phyloP scores from a whole-genome alignment of 2,888 invertebrate species.

The Aspidapion aeneum region DNA sequence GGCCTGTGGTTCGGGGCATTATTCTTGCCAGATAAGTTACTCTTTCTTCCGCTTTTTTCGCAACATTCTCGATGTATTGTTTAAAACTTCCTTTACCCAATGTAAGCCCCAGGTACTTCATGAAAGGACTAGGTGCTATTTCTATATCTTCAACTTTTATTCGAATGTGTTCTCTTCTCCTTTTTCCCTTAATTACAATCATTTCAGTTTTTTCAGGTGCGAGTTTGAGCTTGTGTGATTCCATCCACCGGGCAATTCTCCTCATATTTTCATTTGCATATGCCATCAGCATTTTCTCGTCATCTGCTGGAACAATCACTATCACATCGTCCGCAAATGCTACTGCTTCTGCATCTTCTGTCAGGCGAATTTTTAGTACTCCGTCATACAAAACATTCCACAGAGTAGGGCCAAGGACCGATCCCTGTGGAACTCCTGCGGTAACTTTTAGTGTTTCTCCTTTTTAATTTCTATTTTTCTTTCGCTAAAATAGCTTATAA shows the following conservation, averaged over 20 bases:
- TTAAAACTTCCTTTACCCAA: neutral
- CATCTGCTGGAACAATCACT: neutral
- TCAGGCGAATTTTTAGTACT: too few species aligned
- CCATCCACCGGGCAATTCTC: too few species aligned
- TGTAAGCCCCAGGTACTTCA: neutral
- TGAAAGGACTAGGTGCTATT: neutral
- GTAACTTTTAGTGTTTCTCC: too few species aligned
- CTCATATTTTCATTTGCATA: neutral
- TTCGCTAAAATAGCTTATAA: too few species aligned
- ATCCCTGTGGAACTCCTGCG: too few species aligned
- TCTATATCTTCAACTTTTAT: neutral
- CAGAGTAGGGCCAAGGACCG: too few species aligned
- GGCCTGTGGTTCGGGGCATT: neutral
- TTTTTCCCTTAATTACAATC: neutral
- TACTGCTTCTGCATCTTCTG: too few species aligned
- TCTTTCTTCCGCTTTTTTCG: neutral
- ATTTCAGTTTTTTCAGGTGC: neutral
- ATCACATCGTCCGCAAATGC: too few species aligned
- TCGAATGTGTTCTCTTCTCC: neutral
- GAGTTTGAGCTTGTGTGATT: too few species aligned
- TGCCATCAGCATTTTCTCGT: neutral
- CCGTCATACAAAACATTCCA: too few species aligned
- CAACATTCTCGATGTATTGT: neutral
- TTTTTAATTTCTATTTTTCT: too few species aligned
- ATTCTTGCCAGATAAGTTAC: neutral